Base-by-base conservation (phyloP, 2,888 invertebrate species). In the Hydriomena furcata region DNA sequence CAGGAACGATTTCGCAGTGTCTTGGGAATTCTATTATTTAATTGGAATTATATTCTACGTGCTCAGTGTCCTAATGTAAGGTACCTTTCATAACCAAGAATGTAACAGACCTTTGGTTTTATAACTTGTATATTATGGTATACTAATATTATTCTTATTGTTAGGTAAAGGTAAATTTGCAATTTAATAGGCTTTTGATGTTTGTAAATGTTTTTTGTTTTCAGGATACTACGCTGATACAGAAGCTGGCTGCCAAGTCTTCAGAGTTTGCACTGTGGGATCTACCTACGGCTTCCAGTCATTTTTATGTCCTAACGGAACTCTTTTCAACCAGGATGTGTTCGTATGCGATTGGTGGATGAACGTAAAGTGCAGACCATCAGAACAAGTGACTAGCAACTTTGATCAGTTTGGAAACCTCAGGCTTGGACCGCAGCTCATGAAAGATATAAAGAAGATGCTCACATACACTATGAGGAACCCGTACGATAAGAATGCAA, bases 311-410 rank as follows among this genome's bases (percentile, higher is more conserved):
- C 94, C 94, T 3, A 92, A 94, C 62, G 94, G 94, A 49, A 93
- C 94, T 6, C 80, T 93, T 12, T 94, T 94, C 74, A 93, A 93
- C 63, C 94, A 94, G 76, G 92, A 92, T 37, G 87, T 93, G 1
- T 86, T 93, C 49, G 93, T 93, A 1, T 94, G 94, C 61, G 93
- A 93, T 64, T 94, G 94, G 94, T 94, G 94, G 94, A 92, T 91
- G 82, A 92, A 93, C 61, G 93, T 94, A 0, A 89, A 93, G 57
- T 94, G 94, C 61, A 79, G 85, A 24, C 71, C 84, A 20, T 85
- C 92, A 1, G 76, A 80, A 48, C 76, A 83, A 48, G 62, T 75
- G 3, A 83, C 85, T 52, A 74, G 68, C 17, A 83, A 84, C 51
- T 90, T 89, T 31, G 81, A 90, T 28, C 85, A 87, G 55, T 85